These are phyloP conservation scores for Chymomyza fuscimana DNA, from an alignment of 2,888 invertebrate genomes.

Conservation along the genomic window DNA sequence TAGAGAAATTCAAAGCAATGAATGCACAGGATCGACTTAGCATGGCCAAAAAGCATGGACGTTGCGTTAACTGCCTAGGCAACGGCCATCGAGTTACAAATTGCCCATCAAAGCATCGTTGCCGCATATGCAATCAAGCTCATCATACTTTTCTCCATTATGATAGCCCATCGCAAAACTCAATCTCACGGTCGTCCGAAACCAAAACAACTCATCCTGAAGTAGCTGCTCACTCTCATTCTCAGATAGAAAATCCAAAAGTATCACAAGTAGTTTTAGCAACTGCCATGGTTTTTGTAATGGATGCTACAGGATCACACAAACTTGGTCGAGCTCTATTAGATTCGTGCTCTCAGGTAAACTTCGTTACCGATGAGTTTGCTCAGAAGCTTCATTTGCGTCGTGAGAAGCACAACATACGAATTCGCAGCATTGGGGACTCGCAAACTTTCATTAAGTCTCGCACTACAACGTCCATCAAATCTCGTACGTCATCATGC, in stretches of 20 bases:
- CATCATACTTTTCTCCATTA: neutral
- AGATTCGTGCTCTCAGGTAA: constrained; percentile 32
- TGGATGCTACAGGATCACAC: constrained; percentile 11
- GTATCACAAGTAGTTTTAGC: constrained; percentile 26
- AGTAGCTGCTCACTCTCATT: too few relatives aligned
- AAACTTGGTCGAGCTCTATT: constrained; percentile 32
- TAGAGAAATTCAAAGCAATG: neutral
- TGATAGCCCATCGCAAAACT: too few relatives aligned
- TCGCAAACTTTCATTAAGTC: constrained; percentile 22
- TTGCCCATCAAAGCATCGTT: neutral
- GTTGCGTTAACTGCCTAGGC: neutral
- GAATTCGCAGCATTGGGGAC: constrained; percentile 4
- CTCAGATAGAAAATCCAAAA: neutral
- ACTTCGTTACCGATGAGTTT: constrained; percentile 14
- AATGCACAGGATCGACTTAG: neutral
- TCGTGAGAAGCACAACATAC: constrained; percentile 25
- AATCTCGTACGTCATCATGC: constrained; percentile 29
- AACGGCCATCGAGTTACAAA: neutral
- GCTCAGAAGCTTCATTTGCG: too few relatives aligned
- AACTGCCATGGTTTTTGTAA: constrained; percentile 37
- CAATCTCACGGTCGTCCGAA: too few relatives aligned
- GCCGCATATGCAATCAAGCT: neutral
- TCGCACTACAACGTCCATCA: constrained; percentile 25
- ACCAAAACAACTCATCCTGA: too few relatives aligned
- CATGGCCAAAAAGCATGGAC: neutral